A percentile compares a stretch with the other conserved stretches of the same genome.
Conservation (phyloP, 2,888 invertebrate species). For the Ectemnius continuus region DNA sequence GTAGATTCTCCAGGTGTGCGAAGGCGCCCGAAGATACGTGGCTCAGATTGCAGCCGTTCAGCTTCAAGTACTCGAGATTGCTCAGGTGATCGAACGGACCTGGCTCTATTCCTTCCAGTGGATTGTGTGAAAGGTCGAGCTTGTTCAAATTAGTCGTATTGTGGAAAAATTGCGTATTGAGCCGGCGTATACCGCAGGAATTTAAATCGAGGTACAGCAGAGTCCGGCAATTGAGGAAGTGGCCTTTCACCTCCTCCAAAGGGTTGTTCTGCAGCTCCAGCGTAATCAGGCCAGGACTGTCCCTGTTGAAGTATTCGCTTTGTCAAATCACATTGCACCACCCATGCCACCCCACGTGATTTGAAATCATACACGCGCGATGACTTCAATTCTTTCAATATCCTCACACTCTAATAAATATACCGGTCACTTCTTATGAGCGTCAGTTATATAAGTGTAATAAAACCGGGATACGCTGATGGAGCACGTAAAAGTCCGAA, state of each 20-base stretch:
- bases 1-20: slow-evolving; percentile 81
- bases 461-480: too few species aligned
- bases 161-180: slow-evolving; percentile 83
- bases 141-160: slow-evolving; percentile 84
- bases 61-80: slow-evolving; percentile 83
- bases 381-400: too few species aligned
- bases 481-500: too few species aligned
- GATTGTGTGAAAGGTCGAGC: slow-evolving; percentile 86
- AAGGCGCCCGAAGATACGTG: slow-evolving; percentile 81
- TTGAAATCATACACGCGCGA: too few species aligned
- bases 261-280: slow-evolving; percentile 86
- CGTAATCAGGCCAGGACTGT: slow-evolving; percentile 84
- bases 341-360: too few species aligned
- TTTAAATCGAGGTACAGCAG: slow-evolving; percentile 85
- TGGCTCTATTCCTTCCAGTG: slow-evolving; percentile 80
- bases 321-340: too few species aligned
- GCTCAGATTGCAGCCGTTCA: slow-evolving; percentile 83
- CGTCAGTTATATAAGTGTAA: too few species aligned
- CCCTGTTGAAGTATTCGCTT: slow-evolving; percentile 77
- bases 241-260: slow-evolving; percentile 81
- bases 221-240: slow-evolving; percentile 83
- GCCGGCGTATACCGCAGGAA: slow-evolving; percentile 81
- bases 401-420: too few species aligned
- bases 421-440: too few species aligned
- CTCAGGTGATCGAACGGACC: slow-evolving; percentile 83